These are phyloP conservation scores for Drosophila kuntzei DNA, from an alignment of 2,888 invertebrate genomes.

Conservation along the genomic window DNA sequence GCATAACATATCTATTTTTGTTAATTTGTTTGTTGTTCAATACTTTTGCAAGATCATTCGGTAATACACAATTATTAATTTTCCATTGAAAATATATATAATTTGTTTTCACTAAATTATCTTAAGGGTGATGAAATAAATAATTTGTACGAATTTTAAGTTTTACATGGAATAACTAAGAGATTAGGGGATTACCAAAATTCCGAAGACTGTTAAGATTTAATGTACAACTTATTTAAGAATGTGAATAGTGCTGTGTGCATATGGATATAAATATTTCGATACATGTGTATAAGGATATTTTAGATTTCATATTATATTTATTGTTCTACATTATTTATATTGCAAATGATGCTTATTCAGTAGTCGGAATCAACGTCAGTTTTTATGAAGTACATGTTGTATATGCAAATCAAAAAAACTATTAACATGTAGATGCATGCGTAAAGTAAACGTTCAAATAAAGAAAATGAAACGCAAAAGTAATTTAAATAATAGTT, in stretches of 20 bases:
- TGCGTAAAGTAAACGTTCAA: constrained; percentile 28
- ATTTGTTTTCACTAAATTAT: background rate
- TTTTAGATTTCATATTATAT: background rate
- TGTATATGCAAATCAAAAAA: background rate
- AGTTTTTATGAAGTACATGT: background rate
- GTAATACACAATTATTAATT: background rate
- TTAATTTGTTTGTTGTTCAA: background rate
- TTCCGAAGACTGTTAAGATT: background rate
- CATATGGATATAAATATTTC: too few species aligned
- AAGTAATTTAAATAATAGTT: constrained; percentile 11
- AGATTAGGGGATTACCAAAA: too few species aligned
- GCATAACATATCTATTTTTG: background rate
- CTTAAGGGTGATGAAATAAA: background rate
- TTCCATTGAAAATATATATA: background rate
- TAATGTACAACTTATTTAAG: background rate
- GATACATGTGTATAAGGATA: background rate
- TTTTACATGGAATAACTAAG: background rate
- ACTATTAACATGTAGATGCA: constrained; percentile 11
- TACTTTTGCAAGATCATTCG: background rate
- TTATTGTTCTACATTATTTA: background rate
- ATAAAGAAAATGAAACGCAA: constrained; percentile 1
- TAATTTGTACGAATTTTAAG: background rate
- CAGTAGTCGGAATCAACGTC: background rate
- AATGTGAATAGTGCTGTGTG: background rate
- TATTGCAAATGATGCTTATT: background rate